Base-by-base conservation (phyloP, 2,888 invertebrate species). In the Papilio protenor region DNA sequence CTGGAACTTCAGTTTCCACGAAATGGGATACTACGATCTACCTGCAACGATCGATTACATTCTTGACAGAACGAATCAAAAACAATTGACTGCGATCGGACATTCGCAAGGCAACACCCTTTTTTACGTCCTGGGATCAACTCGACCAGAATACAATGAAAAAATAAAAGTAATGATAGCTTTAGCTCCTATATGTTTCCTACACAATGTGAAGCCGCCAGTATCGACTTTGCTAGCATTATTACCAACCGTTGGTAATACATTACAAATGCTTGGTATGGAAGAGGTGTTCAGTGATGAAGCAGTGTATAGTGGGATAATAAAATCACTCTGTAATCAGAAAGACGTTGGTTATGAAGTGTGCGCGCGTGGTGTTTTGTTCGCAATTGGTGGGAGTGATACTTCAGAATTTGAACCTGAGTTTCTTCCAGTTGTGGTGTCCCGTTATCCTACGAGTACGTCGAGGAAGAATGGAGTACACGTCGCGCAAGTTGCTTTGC, bases 11-110 rank as follows among this genome's bases (percentile, higher is more conserved):
- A 96, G 96, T 79, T 96, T 95, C 93, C 96, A 97, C 85, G 96
- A 97, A 86, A 96, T 96, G 87, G 97, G 96, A 0, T 83, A 88
- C 21, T 95, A 95, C 83, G 97, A 98, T 86, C 82, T 97, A 0
- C 96, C 97, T 2, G 95, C 96, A 0, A 95, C 95, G 86, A 95
- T 89, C 1, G 89, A 90, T 78, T 88, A 82, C 70, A 80, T 90
- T 61, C 79, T 90, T 2, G 55, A 81, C 0, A 76, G 81, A 12
- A 96, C 96, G 0, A 90, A 92, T 0, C 90, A 93, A 69, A 81
- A 90, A 5, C 88, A 94, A 64, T 78, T 97, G 0, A 95, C 95
- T 81, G 96, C 96, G 82, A 88, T 96, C 5, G 97, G 97, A 0
- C 97, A 97, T 86, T 97, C 97, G 0, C 93, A 94, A 83, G 97